Evolutionary conservation across 2,113 vertebrate genomes (phyloP).

Genomic region (Poecile atricapillus): DNA sequence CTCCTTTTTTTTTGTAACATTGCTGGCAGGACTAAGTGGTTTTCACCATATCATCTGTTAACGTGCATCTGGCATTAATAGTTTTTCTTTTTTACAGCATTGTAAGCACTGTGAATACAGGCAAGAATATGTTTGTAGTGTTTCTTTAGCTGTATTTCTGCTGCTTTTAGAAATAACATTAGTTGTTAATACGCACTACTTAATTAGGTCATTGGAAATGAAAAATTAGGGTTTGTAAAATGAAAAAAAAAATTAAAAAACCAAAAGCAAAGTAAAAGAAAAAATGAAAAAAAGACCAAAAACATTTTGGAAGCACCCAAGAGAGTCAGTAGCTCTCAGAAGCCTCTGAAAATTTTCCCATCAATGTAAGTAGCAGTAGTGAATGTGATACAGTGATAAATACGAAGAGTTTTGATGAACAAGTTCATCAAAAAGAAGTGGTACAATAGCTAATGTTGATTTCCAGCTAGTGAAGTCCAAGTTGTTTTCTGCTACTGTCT

Average conservation of each 20-base stretch:
- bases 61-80: not conserved
- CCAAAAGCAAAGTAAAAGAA: not conserved
- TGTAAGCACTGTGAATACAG: not conserved
- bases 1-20: not conserved
- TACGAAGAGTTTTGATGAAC: not conserved
- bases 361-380: not conserved
- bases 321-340: not conserved
- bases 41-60: not conserved
- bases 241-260: not conserved
- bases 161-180: not conserved
- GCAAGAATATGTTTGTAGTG: not conserved
- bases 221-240: not conserved
- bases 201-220: not conserved
- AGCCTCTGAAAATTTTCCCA: not conserved
- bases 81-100: not conserved
- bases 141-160: not conserved
- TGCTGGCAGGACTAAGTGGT: not conserved
- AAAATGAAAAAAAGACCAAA: accelerated
- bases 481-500: not conserved
- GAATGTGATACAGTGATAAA: not conserved
- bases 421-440: not conserved
- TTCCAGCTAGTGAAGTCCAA: not conserved
- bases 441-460: not conserved
- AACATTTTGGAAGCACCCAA: not conserved
- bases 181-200: not conserved